Conservation (phyloP, 2,113 vertebrate species). For the Octodon degus region DNA sequence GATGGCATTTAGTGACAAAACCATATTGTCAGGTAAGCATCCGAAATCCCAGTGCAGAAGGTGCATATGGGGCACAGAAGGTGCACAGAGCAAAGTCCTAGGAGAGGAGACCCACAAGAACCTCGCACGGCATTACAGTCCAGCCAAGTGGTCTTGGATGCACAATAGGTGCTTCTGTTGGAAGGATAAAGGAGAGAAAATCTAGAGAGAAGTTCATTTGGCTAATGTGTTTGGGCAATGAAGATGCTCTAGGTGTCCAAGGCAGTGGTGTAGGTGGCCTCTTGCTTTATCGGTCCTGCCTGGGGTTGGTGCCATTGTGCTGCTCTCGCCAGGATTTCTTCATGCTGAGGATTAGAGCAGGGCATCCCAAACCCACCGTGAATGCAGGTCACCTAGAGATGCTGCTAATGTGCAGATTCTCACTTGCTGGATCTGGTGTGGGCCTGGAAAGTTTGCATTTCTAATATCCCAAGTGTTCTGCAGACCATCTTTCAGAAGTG, state of each 20-base stretch:
- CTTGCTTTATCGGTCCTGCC: rapidly evolving
- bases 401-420: neutral
- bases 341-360: neutral
- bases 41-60: neutral
- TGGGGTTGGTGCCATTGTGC: rapidly evolving
- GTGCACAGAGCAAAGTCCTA: neutral
- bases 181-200: neutral
- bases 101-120: neutral
- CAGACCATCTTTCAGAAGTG: neutral
- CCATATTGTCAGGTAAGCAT: no score
- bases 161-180: neutral
- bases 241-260: neutral
- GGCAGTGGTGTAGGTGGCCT: rapidly evolving
- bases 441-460: neutral
- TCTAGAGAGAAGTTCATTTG: neutral
- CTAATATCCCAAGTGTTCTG: no score
- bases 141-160: neutral
- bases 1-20: neutral
- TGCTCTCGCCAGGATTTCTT: neutral
- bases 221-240: no score
- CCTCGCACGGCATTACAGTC: neutral
- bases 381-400: rapidly evolving
- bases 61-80: neutral
- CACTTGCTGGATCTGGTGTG: no score
- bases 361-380: rapidly evolving